A percentile compares a stretch with the other conserved stretches of the same genome.
phyloP scores from a whole-genome alignment of 2,113 vertebrate genomes.

The Xyrauchen texanus region DNA sequence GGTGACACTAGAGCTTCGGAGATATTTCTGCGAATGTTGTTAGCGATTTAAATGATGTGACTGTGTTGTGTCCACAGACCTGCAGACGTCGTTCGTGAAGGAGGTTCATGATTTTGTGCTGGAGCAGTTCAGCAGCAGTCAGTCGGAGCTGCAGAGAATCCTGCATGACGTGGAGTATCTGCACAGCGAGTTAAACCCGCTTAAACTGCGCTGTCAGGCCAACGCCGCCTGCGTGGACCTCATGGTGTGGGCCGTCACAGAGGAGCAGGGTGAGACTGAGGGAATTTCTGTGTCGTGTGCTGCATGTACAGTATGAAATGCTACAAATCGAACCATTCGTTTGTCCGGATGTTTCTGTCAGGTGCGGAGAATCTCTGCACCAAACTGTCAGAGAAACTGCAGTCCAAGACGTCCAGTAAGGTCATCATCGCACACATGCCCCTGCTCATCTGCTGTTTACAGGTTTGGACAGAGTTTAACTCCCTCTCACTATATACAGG shows the following conservation, averaged over 20 bases:
- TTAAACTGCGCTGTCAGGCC: slow-evolving; percentile 95
- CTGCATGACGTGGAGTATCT: slow-evolving; percentile 91
- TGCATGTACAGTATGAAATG: not conserved
- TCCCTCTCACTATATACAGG: not conserved
- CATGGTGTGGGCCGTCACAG: slow-evolving; percentile 98
- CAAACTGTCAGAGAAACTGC: slow-evolving; percentile 94
- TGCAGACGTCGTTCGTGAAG: slow-evolving; percentile 90
- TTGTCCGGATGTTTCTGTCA: slow-evolving; percentile 54
- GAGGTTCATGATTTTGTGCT: slow-evolving; percentile 97
- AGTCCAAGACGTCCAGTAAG: slow-evolving; percentile 98
- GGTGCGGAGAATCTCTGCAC: slow-evolving; percentile 96
- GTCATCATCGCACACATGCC: slow-evolving; percentile 99
- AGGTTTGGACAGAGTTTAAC: slow-evolving; percentile 74
- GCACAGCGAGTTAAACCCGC: slow-evolving; percentile 88
- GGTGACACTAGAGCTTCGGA: no score
- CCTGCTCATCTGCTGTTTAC: slow-evolving; percentile 93
- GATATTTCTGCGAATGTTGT: no score
- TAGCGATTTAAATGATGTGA: no score
- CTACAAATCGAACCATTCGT: not conserved
- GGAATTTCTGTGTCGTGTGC: not conserved
- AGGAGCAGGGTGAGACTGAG: slow-evolving; percentile 86
- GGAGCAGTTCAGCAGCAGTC: slow-evolving; percentile 96
- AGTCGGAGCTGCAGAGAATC: slow-evolving; percentile 94
- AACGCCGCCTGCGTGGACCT: slow-evolving; percentile 97
- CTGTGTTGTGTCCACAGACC: slow-evolving; percentile 71